These are phyloP conservation scores for Diarsia brunnea DNA, from an alignment of 2,888 invertebrate species.

Conservation along the genomic window DNA sequence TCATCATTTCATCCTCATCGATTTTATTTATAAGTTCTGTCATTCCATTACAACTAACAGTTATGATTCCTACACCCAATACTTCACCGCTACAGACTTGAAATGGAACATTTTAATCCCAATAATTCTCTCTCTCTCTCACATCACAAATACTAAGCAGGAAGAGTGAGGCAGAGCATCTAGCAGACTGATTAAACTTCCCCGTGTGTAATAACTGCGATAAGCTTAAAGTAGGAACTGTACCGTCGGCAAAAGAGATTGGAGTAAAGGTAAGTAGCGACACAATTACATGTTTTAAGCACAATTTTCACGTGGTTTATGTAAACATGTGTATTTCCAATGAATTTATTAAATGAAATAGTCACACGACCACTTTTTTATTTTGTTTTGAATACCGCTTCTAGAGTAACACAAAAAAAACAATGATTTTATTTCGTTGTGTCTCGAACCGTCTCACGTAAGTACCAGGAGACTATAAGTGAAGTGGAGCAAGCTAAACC, in stretches of 20 bases:
- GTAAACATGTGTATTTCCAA: too few species aligned
- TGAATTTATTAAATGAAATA: too few species aligned
- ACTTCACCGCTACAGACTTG: conserved; percentile 3
- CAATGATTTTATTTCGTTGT: not conserved
- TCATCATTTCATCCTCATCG: too few species aligned
- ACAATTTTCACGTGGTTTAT: not conserved
- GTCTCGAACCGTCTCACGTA: not conserved
- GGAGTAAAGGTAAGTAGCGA: conserved; percentile 3
- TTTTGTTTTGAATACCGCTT: too few species aligned
- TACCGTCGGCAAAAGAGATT: conserved; percentile 24
- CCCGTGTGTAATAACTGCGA: conserved; percentile 42
- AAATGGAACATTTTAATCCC: conserved; percentile 21
- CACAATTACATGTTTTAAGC: conserved; percentile 4
- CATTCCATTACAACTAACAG: not conserved
- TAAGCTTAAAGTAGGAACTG: conserved; percentile 35
- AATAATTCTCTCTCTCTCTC: not conserved
- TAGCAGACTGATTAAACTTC: conserved; percentile 31
- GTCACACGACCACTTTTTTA: too few species aligned
- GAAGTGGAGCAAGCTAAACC: not conserved
- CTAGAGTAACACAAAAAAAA: not conserved
- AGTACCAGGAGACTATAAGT: not conserved
- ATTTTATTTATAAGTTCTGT: not conserved
- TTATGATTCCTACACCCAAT: not conserved
- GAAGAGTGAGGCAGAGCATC: conserved; percentile 20
- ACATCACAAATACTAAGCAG: not conserved